These are phyloP conservation scores for Enteromius argenteus DNA, from an alignment of 2,797 vertebrate genomes.

Conservation along the genomic window DNA sequence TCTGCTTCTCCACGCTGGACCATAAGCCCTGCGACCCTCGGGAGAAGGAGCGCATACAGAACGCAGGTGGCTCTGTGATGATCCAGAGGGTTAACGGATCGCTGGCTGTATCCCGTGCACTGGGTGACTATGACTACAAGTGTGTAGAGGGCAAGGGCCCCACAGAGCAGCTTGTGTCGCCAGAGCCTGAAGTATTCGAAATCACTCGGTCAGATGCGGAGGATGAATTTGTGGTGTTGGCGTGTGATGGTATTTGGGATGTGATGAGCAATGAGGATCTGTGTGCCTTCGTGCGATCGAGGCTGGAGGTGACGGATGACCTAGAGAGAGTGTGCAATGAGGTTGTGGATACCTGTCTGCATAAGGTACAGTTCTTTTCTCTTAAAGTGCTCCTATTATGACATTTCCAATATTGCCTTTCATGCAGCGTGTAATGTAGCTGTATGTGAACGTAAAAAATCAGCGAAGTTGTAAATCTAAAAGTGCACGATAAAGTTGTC, in stretches of 20 bases:
- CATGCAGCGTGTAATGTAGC: no score
- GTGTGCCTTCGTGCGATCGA: constrained; percentile 94
- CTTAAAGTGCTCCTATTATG: no score
- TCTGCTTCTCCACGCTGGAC: constrained; percentile 97
- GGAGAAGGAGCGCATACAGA: constrained; percentile 97
- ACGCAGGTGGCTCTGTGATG: constrained; percentile 98
- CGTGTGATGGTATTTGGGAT: constrained; percentile 99
- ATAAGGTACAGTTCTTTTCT: constrained; percentile 85
- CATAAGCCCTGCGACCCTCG: constrained; percentile 98
- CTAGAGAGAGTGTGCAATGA: constrained; percentile 98
- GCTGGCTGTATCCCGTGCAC: constrained; percentile 94
- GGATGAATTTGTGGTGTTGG: constrained; percentile 96
- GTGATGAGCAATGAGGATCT: constrained; percentile 99
- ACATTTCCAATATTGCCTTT: no score
- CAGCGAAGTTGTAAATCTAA: no score
- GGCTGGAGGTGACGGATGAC: constrained; percentile 94
- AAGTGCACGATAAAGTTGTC: no score
- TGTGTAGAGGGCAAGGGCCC: constrained; percentile 97
- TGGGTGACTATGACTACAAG: constrained; percentile 99
- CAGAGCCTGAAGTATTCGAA: constrained; percentile 96
- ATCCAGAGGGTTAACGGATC: constrained; percentile 98
- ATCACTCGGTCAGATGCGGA: constrained; percentile 90
- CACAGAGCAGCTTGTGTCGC: constrained; percentile 98
- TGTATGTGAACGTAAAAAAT: no score
- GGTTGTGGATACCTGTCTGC: constrained; percentile 98